Evolutionary conservation across 2,888 invertebrate species (phyloP), one percentile per base, ranked within the genome.

Genomic region (Dynastes maya): DNA sequence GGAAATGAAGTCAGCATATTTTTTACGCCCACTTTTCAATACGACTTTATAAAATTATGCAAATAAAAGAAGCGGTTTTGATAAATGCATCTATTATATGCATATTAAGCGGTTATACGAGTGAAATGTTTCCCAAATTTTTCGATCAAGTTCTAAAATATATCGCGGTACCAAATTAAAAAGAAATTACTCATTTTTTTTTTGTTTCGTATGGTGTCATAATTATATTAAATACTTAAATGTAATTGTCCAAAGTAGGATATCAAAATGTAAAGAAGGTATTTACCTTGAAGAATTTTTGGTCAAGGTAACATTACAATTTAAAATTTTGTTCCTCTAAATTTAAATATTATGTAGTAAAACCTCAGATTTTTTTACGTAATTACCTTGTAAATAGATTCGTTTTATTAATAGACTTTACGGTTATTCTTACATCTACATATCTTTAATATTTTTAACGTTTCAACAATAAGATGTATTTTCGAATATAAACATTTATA

Each of bases 21-120:
- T 45, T 58, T 22, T 29, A 45, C 49, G 9, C 68, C 68, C 37
- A 51, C 51, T 49, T 27, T 13, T 11, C 51, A 29, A 49, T 51
- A 51, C 51, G 51, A 51, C 6, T 51, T 68, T 27, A 68, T 68
- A 68, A 68, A 68, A 68, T 68, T 68, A 68, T 68, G 68, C 51
- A 45, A 45, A 45, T 45, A 45, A 45, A 11, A 45, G 11, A 45
- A 45, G 45, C 45, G 45, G 45, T 9, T 8, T 45, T 45, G 45
- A 45, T 45, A 45, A 45, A 45, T 45, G 45, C 45, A 45, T 11
- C 45, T 45, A 45, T 45, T 45, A 45, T 45, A 45, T 45, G 45
- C 45, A 45, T 68, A 68, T 68, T 11, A 68, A 68, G 68, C 16
- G 68, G 68, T 68, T 53, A 22, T 27, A 13, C 51, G 1, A 9